Conservation (phyloP, 1,140 invertebrate species). For the Sinonovacula constricta region DNA sequence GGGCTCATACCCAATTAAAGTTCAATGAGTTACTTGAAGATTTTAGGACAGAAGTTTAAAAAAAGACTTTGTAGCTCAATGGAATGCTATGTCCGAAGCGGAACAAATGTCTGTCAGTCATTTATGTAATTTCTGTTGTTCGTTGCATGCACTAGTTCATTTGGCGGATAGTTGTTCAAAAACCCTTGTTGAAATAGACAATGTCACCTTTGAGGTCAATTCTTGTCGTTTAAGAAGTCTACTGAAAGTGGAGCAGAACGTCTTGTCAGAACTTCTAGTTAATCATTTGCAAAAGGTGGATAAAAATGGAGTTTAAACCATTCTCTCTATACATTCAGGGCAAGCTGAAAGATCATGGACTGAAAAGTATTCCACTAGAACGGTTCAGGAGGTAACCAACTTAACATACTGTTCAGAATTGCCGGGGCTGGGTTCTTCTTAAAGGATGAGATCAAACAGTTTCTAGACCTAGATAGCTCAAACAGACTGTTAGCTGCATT, state of each 20-base stretch:
- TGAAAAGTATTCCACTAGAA: constrained; percentile 2
- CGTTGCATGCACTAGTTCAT: constrained; percentile 42
- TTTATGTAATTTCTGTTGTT: constrained; percentile 38
- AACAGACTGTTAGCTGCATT: not conserved
- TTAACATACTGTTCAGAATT: constrained; percentile 1
- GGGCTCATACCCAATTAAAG: constrained; percentile 43
- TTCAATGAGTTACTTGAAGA: constrained; percentile 38
- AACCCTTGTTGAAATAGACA: constrained; percentile 22
- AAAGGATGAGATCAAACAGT: not conserved
- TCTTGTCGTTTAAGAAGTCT: constrained; percentile 2
- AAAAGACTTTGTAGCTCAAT: constrained; percentile 20
- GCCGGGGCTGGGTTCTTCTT: not conserved
- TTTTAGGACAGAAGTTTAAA: constrained; percentile 26
- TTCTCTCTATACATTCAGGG: not conserved
- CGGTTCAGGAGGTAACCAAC: no score
- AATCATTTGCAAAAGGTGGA: constrained; percentile 20
- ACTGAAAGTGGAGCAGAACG: constrained; percentile 29
- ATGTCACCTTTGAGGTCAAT: constrained; percentile 19
- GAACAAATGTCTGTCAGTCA: constrained; percentile 25
- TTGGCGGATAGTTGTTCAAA: constrained; percentile 37
- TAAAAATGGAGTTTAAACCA: constrained; percentile 11
- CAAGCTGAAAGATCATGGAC: not conserved
- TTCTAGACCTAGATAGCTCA: not conserved
- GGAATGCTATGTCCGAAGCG: constrained; percentile 14
- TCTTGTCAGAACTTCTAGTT: constrained; percentile 40